Evolutionary conservation across 2,888 invertebrate genomes (phyloP).

Genomic region (Linyphia triangularis): DNA sequence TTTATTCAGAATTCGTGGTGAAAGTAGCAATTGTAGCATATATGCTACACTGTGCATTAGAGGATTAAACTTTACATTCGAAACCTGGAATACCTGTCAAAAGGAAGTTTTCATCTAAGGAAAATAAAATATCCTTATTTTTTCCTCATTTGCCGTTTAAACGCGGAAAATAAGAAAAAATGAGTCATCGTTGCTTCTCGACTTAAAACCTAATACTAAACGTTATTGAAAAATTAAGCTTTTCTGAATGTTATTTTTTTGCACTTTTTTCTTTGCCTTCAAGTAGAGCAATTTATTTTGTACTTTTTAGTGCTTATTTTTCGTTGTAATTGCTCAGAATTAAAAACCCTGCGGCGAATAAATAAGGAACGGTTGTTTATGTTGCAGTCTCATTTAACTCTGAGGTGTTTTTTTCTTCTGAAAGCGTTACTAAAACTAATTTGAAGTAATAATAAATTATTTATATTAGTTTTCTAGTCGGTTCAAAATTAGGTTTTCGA

Average conservation of each 20-base stretch:
- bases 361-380: not conserved
- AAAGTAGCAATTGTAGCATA: too few relatives aligned
- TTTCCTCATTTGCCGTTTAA: not conserved
- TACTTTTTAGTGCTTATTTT: not conserved
- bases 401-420: not conserved
- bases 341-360: not conserved
- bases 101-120: too few relatives aligned
- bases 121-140: not conserved
- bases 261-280: not conserved
- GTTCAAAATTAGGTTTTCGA: not conserved
- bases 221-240: not conserved
- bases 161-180: not conserved
- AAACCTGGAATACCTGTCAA: too few relatives aligned
- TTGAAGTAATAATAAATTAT: conserved; percentile 31
- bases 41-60: too few relatives aligned
- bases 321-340: not conserved
- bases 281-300: not conserved
- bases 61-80: too few relatives aligned
- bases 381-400: not conserved
- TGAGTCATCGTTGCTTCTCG: not conserved
- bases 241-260: not conserved
- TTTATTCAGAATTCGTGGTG: too few relatives aligned
- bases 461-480: not conserved
- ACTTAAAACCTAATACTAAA: not conserved
- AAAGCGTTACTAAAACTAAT: conserved; percentile 17